phyloP scores from a whole-genome alignment of 2,797 vertebrate genomes.

The Poecile montanus region DNA sequence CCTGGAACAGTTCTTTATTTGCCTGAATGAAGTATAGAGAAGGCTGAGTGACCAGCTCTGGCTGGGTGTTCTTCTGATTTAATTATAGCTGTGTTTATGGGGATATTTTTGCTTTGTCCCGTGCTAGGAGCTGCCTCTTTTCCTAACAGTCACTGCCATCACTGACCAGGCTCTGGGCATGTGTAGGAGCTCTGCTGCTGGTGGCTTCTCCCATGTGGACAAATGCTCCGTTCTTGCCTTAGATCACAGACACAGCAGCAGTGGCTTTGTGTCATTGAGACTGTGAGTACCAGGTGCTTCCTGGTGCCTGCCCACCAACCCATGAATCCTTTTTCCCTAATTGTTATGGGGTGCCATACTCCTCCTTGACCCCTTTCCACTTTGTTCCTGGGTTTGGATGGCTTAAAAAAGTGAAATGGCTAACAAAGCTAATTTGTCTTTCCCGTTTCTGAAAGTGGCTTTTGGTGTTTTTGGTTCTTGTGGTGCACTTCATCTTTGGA shows the following conservation, averaged over 20 bases:
- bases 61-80: slow-evolving; percentile 46
- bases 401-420: background rate
- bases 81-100: slow-evolving; percentile 48
- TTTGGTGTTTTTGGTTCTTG: slow-evolving; percentile 23
- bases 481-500: background rate
- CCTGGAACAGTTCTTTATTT: slow-evolving; percentile 57
- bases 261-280: background rate
- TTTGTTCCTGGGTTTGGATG: background rate
- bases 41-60: slow-evolving; percentile 31
- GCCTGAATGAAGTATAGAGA: slow-evolving; percentile 51
- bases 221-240: fast-evolving
- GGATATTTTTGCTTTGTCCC: slow-evolving; percentile 10
- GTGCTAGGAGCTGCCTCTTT: background rate
- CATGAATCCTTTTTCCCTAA: background rate
- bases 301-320: background rate
- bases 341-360: fast-evolving
- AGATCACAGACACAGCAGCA: background rate
- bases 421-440: background rate
- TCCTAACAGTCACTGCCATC: background rate
- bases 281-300: background rate
- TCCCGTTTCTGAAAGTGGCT: background rate
- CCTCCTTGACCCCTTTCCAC: background rate
- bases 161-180: background rate
- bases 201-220: background rate
- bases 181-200: background rate